Conservation (phyloP, 2,797 vertebrate species). For the Vespertilio murinus region DNA sequence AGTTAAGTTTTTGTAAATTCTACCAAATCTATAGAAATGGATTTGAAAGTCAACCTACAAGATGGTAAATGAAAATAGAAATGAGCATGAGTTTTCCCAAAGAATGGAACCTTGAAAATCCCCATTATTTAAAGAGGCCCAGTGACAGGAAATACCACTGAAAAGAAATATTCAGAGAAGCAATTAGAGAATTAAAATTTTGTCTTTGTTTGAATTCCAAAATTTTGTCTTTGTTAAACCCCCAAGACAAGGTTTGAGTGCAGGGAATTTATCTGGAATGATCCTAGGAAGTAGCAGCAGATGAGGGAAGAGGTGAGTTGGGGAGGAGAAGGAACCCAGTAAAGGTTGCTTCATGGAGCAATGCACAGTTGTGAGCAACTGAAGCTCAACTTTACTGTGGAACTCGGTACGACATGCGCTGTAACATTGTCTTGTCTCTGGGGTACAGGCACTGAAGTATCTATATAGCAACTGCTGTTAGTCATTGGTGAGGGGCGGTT, state of each 20-base stretch:
- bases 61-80: neutral
- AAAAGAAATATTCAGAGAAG: neutral
- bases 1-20: neutral
- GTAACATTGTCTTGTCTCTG: neutral
- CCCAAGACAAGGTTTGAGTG: neutral
- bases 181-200: neutral
- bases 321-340: neutral
- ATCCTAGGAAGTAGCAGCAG: neutral
- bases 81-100: neutral
- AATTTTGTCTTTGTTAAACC: conserved; percentile 5
- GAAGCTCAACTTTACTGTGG: neutral
- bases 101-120: neutral
- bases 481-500: neutral
- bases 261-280: neutral
- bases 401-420: neutral
- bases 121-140: neutral
- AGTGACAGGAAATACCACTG: neutral
- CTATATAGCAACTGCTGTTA: neutral
- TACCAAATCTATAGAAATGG: neutral
- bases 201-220: conserved; percentile 32
- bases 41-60: neutral
- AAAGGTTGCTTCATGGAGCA: neutral
- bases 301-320: neutral
- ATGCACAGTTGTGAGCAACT: neutral
- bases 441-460: neutral